Conservation (phyloP, 2,113 vertebrate genomes). For the Scomber colias region DNA sequence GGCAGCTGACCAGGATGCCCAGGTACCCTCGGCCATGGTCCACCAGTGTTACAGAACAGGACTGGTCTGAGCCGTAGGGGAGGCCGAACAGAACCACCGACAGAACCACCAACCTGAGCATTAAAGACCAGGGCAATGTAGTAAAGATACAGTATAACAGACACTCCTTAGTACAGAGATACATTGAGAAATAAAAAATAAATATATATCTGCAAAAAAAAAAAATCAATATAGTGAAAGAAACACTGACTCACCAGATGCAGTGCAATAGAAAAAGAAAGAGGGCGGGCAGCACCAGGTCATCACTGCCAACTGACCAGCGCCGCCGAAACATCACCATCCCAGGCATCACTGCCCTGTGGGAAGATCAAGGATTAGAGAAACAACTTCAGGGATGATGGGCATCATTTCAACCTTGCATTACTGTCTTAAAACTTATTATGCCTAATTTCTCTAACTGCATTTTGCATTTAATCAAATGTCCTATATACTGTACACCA, state of each 20-base stretch:
- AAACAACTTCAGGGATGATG: slow-evolving; percentile 24
- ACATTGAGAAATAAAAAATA: not conserved
- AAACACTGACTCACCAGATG: slow-evolving; percentile 89
- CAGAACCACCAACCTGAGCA: slow-evolving; percentile 95
- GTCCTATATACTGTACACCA: not conserved
- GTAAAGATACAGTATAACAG: not conserved
- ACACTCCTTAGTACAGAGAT: not conserved
- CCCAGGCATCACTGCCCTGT: slow-evolving; percentile 92
- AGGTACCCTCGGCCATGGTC: slow-evolving; percentile 98
- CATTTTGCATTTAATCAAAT: not conserved
- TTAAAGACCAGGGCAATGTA: not conserved
- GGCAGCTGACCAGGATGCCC: slow-evolving; percentile 97
- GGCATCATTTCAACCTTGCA: not conserved
- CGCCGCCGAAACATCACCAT: slow-evolving; percentile 99
- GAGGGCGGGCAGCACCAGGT: slow-evolving; percentile 98
- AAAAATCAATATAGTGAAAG: not conserved
- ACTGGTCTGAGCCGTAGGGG: slow-evolving; percentile 92
- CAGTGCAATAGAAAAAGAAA: slow-evolving; percentile 98
- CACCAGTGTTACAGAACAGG: slow-evolving; percentile 96
- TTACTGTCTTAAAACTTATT: slow-evolving; percentile 7
- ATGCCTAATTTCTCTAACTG: not conserved
- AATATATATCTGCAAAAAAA: not conserved
- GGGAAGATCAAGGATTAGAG: not conserved
- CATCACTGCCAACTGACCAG: slow-evolving; percentile 99
- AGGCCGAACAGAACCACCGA: slow-evolving; percentile 98